Evolutionary conservation across 1,140 invertebrate species (phyloP).

Genomic region (Homarus americanus): DNA sequence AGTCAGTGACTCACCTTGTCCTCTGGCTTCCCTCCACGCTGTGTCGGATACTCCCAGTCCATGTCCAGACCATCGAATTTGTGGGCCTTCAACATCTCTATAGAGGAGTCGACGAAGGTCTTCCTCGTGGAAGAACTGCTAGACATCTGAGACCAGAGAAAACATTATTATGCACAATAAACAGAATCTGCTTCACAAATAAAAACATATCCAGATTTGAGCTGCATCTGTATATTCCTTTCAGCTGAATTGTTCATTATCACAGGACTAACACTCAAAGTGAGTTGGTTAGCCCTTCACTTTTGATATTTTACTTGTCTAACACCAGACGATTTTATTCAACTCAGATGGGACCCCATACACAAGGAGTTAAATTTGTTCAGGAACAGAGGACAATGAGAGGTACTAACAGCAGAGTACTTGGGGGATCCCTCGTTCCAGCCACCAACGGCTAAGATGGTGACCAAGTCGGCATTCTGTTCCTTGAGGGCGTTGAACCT

Average conservation of each 20-base stretch:
- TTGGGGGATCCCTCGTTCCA: conserved; percentile 88
- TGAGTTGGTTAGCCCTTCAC: too few relatives aligned
- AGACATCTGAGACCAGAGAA: background rate
- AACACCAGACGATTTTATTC: too few relatives aligned
- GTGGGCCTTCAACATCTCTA: conserved; percentile 29
- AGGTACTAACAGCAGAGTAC: conserved; percentile 23
- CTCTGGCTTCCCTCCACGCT: conserved; percentile 25
- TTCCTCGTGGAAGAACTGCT: background rate
- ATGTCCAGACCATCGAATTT: conserved; percentile 53
- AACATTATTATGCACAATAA: background rate
- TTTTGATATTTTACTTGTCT: too few relatives aligned
- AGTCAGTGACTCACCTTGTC: conserved; percentile 50
- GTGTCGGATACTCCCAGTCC: conserved; percentile 54
- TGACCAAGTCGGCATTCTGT: conserved; percentile 31
- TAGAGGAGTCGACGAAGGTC: conserved; percentile 29
- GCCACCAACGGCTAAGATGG: conserved; percentile 53
- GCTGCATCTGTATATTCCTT: too few relatives aligned
- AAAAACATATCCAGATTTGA: too few relatives aligned
- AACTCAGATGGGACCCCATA: too few relatives aligned
- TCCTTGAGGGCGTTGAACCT: conserved; percentile 58
- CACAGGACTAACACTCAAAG: too few relatives aligned
- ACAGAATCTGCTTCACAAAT: too few relatives aligned
- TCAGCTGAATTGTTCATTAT: too few relatives aligned
- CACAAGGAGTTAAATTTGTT: too few relatives aligned
- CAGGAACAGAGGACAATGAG: background rate